phyloP scores from a whole-genome alignment of 1,140 invertebrate species.

The Meteorus sp. region DNA sequence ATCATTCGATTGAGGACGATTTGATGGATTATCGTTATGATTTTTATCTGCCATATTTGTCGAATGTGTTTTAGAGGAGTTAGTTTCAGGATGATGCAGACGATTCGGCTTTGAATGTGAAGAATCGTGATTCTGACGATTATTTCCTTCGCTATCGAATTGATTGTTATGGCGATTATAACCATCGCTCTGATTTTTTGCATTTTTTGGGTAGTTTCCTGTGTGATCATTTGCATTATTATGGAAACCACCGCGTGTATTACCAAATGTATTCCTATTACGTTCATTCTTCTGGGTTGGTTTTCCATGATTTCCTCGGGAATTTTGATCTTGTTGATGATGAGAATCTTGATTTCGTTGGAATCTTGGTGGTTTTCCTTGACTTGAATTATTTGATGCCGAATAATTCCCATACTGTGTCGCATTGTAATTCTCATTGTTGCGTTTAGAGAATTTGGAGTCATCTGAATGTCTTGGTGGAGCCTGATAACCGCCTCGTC shows the following conservation, averaged over 20 bases:
- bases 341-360: constrained; percentile 47
- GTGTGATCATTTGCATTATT: constrained; percentile 10
- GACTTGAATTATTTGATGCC: constrained; percentile 32
- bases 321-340: constrained; percentile 35
- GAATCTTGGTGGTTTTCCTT: constrained; percentile 53
- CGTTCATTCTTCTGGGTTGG: constrained; percentile 34
- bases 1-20: constrained; percentile 8
- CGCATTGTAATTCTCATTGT: constrained; percentile 24
- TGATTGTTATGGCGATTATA: constrained; percentile 33
- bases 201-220: constrained; percentile 19
- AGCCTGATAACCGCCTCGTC: constrained; percentile 42
- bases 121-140: constrained; percentile 35
- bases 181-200: constrained; percentile 28
- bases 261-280: constrained; percentile 33
- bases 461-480: constrained; percentile 46
- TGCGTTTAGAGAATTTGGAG: constrained; percentile 36
- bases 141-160: constrained; percentile 32
- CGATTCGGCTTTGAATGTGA: constrained; percentile 30
- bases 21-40: constrained; percentile 37
- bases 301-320: constrained; percentile 32
- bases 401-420: not conserved
- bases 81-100: constrained; percentile 33
- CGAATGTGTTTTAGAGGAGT: constrained; percentile 34
- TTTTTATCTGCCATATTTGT: constrained; percentile 40
- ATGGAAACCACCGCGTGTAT: constrained; percentile 24